These are phyloP conservation scores for Polymixis flavicincta DNA, from an alignment of 2,888 invertebrate species.

Conservation along the genomic window DNA sequence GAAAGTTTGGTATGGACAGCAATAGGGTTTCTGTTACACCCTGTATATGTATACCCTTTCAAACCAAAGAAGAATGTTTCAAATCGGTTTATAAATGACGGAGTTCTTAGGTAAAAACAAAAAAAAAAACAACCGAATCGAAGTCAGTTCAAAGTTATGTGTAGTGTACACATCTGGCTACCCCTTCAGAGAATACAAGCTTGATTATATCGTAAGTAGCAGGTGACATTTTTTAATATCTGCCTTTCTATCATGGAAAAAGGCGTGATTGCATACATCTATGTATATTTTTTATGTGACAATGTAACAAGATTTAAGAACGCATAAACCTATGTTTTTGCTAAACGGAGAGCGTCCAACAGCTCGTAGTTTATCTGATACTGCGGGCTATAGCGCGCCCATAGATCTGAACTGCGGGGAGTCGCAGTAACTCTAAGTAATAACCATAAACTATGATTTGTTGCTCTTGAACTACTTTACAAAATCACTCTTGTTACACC, in stretches of 20 bases:
- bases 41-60: no score
- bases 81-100: no score
- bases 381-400: constrained; percentile 34
- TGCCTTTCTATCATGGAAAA: neutral
- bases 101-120: no score
- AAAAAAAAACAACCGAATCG: no score
- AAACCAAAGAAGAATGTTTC: no score
- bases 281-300: neutral
- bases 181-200: no score
- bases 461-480: constrained; percentile 46
- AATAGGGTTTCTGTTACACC: no score
- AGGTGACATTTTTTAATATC: neutral
- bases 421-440: constrained; percentile 53
- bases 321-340: constrained; percentile 6
- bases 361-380: constrained; percentile 24
- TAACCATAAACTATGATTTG: constrained; percentile 60
- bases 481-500: constrained; percentile 45
- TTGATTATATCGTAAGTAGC: no score
- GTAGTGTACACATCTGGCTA: no score
- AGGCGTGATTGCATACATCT: neutral
- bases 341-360: neutral
- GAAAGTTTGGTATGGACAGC: no score
- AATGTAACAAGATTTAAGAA: no score
- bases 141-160: no score
- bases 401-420: constrained; percentile 44